Conservation (phyloP, 2,113 vertebrate genomes). For the Corythaeola cristata region DNA sequence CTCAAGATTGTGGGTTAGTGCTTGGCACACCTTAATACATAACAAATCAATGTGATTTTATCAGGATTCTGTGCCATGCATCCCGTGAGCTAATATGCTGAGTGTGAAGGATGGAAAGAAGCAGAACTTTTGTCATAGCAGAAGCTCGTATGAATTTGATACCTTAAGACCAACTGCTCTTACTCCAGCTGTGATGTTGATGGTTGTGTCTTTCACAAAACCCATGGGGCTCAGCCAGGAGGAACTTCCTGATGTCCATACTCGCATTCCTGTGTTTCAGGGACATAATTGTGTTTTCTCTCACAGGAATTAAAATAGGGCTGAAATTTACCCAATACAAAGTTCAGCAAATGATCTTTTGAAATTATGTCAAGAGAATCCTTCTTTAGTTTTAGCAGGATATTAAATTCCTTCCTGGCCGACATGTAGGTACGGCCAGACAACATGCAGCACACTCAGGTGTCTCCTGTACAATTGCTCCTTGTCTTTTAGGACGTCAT, state of each 20-base stretch:
- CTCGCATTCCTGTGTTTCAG: neutral
- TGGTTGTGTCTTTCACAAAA: neutral
- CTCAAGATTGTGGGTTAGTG: neutral
- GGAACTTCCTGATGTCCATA: neutral
- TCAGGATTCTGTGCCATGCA: neutral
- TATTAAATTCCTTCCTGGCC: neutral
- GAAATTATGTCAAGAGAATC: neutral
- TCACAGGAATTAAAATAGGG: neutral
- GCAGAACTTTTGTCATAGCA: neutral
- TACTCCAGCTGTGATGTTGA: neutral
- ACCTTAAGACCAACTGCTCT: neutral
- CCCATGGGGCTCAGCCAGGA: neutral
- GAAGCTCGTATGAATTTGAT: neutral
- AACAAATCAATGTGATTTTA: conserved; percentile 9
- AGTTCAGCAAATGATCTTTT: neutral
- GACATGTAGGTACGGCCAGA: neutral
- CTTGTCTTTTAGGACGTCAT: neutral
- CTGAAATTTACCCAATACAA: neutral
- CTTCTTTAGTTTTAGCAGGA: neutral
- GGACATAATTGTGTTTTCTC: neutral
- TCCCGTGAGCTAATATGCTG: neutral
- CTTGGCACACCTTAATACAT: neutral
- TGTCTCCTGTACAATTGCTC: neutral
- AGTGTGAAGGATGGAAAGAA: neutral
- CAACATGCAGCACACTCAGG: neutral